Conservation (phyloP, 2,113 vertebrate genomes). For the Hippocampus zosterae region DNA sequence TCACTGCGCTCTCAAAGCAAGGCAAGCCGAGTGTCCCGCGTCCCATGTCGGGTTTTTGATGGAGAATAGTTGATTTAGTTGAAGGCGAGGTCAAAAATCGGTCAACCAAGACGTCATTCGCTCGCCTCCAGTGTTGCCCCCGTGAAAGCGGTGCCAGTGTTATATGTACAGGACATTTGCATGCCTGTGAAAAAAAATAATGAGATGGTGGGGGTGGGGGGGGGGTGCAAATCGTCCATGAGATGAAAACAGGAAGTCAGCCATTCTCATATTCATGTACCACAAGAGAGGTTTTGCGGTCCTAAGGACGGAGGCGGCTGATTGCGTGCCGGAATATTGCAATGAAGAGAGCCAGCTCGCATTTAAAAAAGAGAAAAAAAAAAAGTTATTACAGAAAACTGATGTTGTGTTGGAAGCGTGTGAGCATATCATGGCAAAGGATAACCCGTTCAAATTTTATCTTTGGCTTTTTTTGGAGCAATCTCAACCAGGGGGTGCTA, state of each 20-base stretch:
- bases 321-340: neutral
- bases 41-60: neutral
- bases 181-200: neutral
- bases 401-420: too few relatives aligned
- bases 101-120: neutral
- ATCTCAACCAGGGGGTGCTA: too few relatives aligned
- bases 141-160: constrained; percentile 1
- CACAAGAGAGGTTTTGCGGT: neutral
- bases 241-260: neutral
- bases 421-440: too few relatives aligned
- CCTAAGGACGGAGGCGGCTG: neutral
- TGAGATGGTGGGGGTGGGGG: neutral
- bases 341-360: too few relatives aligned
- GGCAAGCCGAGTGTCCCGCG: neutral
- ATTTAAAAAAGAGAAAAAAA: too few relatives aligned
- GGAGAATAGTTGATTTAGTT: constrained; percentile 5
- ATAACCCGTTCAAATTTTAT: too few relatives aligned
- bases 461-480: too few relatives aligned
- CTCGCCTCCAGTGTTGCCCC: neutral
- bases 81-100: neutral
- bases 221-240: neutral
- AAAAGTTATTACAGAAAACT: too few relatives aligned
- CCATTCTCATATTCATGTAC: neutral
- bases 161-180: neutral
- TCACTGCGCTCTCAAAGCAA: neutral